Evolutionary conservation across 2,888 invertebrate genomes (phyloP).

Genomic region (Stegana nigrithorax): DNA sequence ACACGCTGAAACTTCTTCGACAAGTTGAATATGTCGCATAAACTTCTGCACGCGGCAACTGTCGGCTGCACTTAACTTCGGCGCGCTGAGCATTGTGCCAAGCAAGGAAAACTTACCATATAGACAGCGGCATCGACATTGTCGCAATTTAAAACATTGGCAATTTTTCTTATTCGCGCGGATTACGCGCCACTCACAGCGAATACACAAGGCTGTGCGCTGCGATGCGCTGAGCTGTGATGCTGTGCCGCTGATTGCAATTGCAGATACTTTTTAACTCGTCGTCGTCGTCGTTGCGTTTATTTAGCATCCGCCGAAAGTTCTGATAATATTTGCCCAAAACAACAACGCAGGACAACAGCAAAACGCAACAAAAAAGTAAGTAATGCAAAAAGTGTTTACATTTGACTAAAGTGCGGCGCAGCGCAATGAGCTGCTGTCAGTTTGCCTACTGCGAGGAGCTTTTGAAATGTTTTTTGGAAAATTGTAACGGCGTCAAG

Average conservation of each 20-base stretch:
- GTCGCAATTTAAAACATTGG: constrained; percentile 23
- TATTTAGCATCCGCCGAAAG: constrained; percentile 15
- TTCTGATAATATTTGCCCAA: constrained; percentile 63
- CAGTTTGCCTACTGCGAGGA: background rate
- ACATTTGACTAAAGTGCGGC: constrained; percentile 7
- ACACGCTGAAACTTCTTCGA: too few species aligned
- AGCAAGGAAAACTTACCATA: too few species aligned
- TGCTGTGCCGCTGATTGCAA: constrained; percentile 13
- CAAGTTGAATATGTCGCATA: background rate
- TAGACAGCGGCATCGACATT: background rate
- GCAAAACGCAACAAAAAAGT: constrained; percentile 15
- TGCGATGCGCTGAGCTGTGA: too few species aligned
- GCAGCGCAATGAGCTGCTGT: background rate
- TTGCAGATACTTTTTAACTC: background rate
- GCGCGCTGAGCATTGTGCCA: too few species aligned
- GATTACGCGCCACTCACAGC: constrained; percentile 22
- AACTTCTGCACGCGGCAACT: background rate
- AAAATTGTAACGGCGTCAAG: constrained; percentile 61
- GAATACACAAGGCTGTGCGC: background rate
- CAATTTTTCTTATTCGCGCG: constrained; percentile 4
- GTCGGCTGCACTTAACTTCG: background rate
- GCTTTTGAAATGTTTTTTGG: constrained; percentile 34
- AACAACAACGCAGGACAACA: too few species aligned
- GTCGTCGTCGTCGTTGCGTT: background rate
- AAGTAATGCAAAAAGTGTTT: constrained; percentile 2